Conservation (phyloP, 2,797 vertebrate genomes). For the Champsocephalus esox region DNA sequence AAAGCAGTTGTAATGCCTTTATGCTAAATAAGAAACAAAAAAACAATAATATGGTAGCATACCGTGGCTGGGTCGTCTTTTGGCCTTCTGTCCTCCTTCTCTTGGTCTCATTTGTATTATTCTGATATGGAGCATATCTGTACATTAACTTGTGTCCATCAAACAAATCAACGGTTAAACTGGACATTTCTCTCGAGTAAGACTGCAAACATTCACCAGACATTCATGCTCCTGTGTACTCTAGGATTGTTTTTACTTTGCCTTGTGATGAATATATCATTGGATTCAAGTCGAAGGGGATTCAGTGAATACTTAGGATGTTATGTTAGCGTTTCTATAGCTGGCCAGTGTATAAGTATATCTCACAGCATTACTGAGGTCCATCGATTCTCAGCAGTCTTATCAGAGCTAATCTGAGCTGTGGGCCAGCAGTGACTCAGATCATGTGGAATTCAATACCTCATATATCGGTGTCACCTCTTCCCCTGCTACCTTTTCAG, state of each 20-base stretch:
- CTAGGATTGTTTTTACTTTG: neutral
- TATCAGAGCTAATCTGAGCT: slow-evolving; percentile 57
- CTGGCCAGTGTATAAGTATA: slow-evolving; percentile 26
- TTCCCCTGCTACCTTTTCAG: slow-evolving; percentile 59
- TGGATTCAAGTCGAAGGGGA: slow-evolving; percentile 5
- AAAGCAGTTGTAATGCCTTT: too few species aligned
- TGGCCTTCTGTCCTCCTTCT: too few species aligned
- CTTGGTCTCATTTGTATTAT: too few species aligned
- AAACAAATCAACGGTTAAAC: neutral
- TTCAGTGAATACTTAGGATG: slow-evolving; percentile 6
- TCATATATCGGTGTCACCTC: slow-evolving; percentile 63
- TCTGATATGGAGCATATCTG: too few species aligned
- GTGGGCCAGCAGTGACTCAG: slow-evolving; percentile 58
- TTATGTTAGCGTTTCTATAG: slow-evolving; percentile 11
- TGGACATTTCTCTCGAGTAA: neutral
- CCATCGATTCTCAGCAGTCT: slow-evolving; percentile 44
- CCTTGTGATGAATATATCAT: slow-evolving; percentile 4
- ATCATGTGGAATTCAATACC: slow-evolving; percentile 69
- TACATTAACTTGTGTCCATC: too few species aligned
- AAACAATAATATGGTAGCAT: too few species aligned
- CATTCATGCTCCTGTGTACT: neutral
- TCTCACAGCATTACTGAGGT: slow-evolving; percentile 29
- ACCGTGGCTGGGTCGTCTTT: too few species aligned
- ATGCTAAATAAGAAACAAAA: too few species aligned
- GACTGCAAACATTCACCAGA: neutral